Conservation (phyloP, 1,140 invertebrate species). For the Gonioctena quinquepunctata region DNA sequence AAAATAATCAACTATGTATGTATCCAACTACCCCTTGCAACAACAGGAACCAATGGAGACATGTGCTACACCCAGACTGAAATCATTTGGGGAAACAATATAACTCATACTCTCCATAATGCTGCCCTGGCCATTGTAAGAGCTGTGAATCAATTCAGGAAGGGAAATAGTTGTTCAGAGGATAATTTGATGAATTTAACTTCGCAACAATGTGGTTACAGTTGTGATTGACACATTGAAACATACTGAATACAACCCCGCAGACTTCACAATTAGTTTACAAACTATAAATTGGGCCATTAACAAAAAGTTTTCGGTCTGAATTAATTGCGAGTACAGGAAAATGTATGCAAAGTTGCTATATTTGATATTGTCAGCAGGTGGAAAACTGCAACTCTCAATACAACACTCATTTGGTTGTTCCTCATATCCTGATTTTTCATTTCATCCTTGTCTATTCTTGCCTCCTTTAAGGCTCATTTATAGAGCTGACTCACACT, state of each 20-base stretch:
- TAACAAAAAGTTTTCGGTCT: neutral
- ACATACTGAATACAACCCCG: neutral
- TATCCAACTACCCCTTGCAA: too few species aligned
- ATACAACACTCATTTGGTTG: too few species aligned
- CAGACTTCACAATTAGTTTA: neutral
- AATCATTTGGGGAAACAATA: neutral
- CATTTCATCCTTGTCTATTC: too few species aligned
- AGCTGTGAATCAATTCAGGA: neutral
- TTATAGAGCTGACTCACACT: too few species aligned
- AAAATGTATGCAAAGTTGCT: too few species aligned
- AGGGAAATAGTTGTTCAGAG: neutral
- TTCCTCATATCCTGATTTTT: too few species aligned
- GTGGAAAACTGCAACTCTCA: too few species aligned
- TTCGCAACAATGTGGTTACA: neutral
- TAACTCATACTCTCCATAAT: neutral
- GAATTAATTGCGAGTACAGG: too few species aligned
- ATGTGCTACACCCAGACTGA: neutral
- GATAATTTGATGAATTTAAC: constrained; percentile 8
- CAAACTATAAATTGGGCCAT: neutral
- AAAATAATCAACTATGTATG: too few species aligned
- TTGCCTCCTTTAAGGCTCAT: too few species aligned
- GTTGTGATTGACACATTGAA: constrained; percentile 5
- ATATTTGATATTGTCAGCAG: too few species aligned
- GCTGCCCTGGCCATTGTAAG: neutral
- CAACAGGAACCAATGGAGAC: neutral